phyloP scores from a whole-genome alignment of 2,888 invertebrate genomes.

The Athetis lepigone region DNA sequence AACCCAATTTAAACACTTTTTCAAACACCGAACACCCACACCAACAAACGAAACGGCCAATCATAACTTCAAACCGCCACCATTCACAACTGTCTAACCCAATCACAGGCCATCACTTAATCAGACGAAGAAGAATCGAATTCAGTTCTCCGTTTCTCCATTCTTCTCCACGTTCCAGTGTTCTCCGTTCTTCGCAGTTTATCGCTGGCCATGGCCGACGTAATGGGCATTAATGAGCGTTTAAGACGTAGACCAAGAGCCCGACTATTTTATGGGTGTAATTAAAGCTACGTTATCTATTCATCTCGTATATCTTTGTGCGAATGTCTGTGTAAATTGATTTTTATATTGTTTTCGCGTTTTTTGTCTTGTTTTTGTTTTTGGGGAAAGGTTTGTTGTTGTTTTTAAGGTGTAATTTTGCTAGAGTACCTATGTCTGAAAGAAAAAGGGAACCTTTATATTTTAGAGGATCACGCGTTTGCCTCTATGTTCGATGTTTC shows the following conservation, averaged over 20 bases:
- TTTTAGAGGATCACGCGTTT: too few relatives aligned
- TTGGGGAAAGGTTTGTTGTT: not conserved
- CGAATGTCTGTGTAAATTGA: conserved; percentile 76
- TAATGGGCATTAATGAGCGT: conserved; percentile 85
- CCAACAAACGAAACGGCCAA: not conserved
- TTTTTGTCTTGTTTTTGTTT: conserved; percentile 21
- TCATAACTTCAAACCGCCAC: conserved; percentile 16
- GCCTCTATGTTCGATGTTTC: too few relatives aligned
- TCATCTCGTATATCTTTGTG: conserved; percentile 72
- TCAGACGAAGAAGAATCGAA: conserved; percentile 52
- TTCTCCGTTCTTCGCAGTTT: conserved; percentile 73
- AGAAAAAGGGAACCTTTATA: too few relatives aligned
- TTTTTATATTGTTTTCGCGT: conserved; percentile 60
- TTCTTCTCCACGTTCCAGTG: conserved; percentile 25
- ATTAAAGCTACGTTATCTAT: conserved; percentile 84
- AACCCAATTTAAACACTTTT: not conserved
- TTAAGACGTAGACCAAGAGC: conserved; percentile 76
- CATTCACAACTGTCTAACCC: conserved; percentile 46
- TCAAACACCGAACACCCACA: not conserved
- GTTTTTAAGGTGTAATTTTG: not conserved
- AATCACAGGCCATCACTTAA: conserved; percentile 46
- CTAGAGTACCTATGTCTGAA: too few relatives aligned
- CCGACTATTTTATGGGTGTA: conserved; percentile 87
- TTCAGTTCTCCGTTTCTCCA: conserved; percentile 62
- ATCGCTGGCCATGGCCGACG: conserved; percentile 69